Percentiles rank a stretch among this genome's conserved stretches.
Evolutionary conservation across 2,888 invertebrate genomes (phyloP).

Genomic region (Teleogryllus oceanicus): DNA sequence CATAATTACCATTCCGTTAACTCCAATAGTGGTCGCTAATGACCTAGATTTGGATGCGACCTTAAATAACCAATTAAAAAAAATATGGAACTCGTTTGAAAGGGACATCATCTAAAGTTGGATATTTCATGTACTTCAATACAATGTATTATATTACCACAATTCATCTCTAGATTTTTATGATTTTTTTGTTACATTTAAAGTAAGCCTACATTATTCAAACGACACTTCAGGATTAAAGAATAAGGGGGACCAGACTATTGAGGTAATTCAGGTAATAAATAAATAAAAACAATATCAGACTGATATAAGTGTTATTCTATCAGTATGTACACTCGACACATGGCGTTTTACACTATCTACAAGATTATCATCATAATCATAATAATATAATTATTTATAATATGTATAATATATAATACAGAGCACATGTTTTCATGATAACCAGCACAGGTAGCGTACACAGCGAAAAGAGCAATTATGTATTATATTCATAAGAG

Average conservation of each 20-base stretch:
- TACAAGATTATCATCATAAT: constrained; percentile 27
- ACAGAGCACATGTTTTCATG: constrained; percentile 12
- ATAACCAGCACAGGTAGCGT: constrained; percentile 20
- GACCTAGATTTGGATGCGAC: too few relatives aligned
- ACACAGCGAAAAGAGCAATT: constrained; percentile 12
- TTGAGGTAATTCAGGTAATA: neutral
- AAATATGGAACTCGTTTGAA: too few relatives aligned
- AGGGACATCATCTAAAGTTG: too few relatives aligned
- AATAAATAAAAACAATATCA: constrained; percentile 18
- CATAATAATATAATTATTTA: constrained; percentile 32
- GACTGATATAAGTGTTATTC: constrained; percentile 22
- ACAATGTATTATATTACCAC: too few relatives aligned
- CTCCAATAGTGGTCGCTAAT: too few relatives aligned
- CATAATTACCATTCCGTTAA: too few relatives aligned
- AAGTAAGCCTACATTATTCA: too few relatives aligned
- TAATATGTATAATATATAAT: constrained; percentile 29
- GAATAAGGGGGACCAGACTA: neutral
- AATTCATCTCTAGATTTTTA: too few relatives aligned
- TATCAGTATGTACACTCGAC: constrained; percentile 34
- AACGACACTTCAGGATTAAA: neutral
- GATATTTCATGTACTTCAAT: too few relatives aligned
- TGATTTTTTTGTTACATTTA: too few relatives aligned
- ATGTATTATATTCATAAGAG: constrained; percentile 20
- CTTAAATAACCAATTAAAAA: too few relatives aligned
- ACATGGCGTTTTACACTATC: constrained; percentile 35